Evolutionary conservation across 2,113 vertebrate species (phyloP).

Genomic region (Oplegnathus fasciatus): DNA sequence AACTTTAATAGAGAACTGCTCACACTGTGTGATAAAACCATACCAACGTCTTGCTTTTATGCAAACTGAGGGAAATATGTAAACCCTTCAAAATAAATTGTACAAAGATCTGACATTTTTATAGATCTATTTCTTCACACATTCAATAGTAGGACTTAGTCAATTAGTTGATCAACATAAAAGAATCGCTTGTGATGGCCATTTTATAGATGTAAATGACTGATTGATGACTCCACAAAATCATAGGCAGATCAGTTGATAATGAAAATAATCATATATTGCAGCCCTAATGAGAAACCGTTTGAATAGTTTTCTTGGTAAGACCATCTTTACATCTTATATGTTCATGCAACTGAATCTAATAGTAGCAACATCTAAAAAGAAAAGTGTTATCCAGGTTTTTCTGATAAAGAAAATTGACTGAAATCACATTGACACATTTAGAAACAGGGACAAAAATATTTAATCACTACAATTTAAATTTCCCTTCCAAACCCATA

Average conservation of each 20-base stretch:
- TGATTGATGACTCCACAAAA: not conserved
- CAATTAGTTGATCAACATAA: not conserved
- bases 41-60: not conserved
- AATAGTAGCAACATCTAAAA: not conserved
- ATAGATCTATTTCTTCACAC: not conserved
- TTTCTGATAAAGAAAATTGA: not conserved
- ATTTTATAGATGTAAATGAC: not conserved
- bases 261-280: not conserved
- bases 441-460: not conserved
- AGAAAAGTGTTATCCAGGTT: not conserved
- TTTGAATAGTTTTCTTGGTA: not conserved
- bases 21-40: not conserved
- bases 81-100: not conserved
- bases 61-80: not conserved
- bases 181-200: not conserved
- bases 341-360: not conserved
- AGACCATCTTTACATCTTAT: not conserved
- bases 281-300: not conserved
- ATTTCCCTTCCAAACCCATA: not conserved
- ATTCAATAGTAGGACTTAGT: not conserved
- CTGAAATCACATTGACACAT: not conserved
- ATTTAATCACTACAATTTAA: not conserved
- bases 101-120: not conserved
- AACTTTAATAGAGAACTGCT: not conserved
- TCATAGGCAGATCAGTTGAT: not conserved